Conservation (phyloP, 2,888 invertebrate species). For the Mythimna pallens region DNA sequence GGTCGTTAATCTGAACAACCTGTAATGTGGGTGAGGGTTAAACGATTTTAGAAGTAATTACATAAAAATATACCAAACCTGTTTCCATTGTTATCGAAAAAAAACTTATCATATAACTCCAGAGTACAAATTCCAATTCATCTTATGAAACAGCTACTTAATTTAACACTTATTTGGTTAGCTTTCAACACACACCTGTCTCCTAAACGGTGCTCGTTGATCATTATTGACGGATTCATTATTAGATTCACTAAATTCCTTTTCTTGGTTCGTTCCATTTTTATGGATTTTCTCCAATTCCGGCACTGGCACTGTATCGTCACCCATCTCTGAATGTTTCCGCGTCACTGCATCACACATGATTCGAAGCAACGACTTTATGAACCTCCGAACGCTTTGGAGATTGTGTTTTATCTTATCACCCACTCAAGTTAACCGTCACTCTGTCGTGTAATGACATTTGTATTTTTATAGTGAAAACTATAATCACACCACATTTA, state of each 20-base stretch:
- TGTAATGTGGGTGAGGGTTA: conserved; percentile 50
- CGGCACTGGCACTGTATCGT: conserved; percentile 69
- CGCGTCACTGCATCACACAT: conserved; percentile 72
- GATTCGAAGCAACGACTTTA: conserved; percentile 67
- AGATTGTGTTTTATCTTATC: conserved; percentile 78
- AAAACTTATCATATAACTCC: conserved; percentile 19
- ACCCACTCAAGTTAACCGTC: conserved; percentile 60
- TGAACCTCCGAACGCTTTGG: conserved; percentile 64
- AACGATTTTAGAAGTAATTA: conserved; percentile 21
- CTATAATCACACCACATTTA: conserved; percentile 16
- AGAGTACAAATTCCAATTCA: neutral
- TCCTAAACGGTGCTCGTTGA: conserved; percentile 74
- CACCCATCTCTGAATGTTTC: conserved; percentile 76
- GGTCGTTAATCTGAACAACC: conserved; percentile 27
- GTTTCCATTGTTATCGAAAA: conserved; percentile 43
- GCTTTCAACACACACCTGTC: conserved; percentile 81
- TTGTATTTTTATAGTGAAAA: conserved; percentile 45
- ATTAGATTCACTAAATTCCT: conserved; percentile 71
- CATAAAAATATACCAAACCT: conserved; percentile 41
- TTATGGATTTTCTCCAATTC: conserved; percentile 83
- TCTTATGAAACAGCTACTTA: neutral
- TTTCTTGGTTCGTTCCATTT: conserved; percentile 68
- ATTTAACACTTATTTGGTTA: conserved; percentile 37
- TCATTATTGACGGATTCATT: conserved; percentile 63
- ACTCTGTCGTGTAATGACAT: conserved; percentile 46